These are phyloP conservation scores for Neogobius melanostomus DNA, from an alignment of 2,113 vertebrate genomes.

Conservation along the genomic window DNA sequence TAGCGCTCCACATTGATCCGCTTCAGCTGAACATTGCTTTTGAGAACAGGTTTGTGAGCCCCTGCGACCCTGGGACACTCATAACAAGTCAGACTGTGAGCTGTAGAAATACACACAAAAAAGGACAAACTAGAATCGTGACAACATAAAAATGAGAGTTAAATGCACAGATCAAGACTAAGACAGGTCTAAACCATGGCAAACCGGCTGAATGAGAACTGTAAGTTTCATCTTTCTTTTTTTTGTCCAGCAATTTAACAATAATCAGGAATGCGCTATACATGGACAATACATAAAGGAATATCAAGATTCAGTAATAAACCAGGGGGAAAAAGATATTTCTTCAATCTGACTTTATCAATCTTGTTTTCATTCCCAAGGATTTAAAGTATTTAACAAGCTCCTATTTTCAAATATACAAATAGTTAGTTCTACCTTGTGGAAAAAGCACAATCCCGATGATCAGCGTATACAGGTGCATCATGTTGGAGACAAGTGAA, in stretches of 20 bases:
- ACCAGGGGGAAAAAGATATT: too few relatives aligned
- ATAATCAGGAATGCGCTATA: too few relatives aligned
- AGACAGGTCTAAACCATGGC: neutral
- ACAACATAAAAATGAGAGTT: neutral
- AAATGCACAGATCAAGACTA: neutral
- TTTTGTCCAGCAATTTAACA: too few relatives aligned
- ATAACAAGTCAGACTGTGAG: constrained; percentile 28
- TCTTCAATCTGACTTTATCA: too few relatives aligned
- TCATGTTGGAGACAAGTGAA: constrained; percentile 42
- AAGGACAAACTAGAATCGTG: too few relatives aligned
- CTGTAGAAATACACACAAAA: constrained; percentile 20
- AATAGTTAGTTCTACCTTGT: constrained; percentile 36
- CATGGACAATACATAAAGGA: too few relatives aligned
- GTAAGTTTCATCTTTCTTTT: too few relatives aligned
- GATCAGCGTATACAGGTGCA: constrained; percentile 43
- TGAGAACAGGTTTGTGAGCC: accelerated
- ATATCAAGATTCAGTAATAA: too few relatives aligned
- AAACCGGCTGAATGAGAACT: too few relatives aligned
- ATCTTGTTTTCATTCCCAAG: neutral
- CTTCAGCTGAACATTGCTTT: constrained; percentile 8
- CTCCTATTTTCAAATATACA: too few relatives aligned
- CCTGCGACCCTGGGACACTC: constrained; percentile 5
- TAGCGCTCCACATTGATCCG: neutral
- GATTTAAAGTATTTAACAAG: neutral
- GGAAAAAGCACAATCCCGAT: constrained; percentile 41